A percentile compares a stretch with the other conserved stretches of the same genome.
Evolutionary conservation across 2,888 invertebrate genomes (phyloP).

Genomic region (Ophioninae sp.): DNA sequence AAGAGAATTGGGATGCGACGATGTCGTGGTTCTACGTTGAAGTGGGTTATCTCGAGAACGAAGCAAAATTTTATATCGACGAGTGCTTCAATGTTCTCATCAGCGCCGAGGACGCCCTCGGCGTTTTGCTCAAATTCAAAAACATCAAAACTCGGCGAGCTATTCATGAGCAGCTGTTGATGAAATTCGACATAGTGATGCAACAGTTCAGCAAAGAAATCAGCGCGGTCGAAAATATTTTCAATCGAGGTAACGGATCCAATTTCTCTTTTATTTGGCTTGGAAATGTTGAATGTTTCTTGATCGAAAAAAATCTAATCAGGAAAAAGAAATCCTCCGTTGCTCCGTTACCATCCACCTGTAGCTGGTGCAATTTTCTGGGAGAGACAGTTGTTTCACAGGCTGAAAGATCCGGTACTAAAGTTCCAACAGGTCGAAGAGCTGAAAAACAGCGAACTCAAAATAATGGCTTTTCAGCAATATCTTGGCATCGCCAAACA

Average conservation of each 20-base stretch:
- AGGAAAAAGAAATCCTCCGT: constrained; percentile 87
- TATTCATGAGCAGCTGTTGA: constrained; percentile 88
- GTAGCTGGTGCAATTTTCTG: constrained; percentile 93
- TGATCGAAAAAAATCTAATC: constrained; percentile 58
- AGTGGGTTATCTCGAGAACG: constrained; percentile 88
- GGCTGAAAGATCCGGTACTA: constrained; percentile 90
- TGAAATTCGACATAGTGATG: constrained; percentile 92
- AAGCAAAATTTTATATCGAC: constrained; percentile 92
- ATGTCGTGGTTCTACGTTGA: constrained; percentile 90
- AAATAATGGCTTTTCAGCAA: constrained; percentile 89
- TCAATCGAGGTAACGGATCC: constrained; percentile 82
- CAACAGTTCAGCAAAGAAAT: constrained; percentile 93
- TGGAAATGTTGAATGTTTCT: constrained; percentile 3
- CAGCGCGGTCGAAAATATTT: constrained; percentile 86
- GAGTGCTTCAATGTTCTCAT: constrained; percentile 91
- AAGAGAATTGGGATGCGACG: constrained; percentile 93
- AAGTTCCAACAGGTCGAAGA: constrained; percentile 89
- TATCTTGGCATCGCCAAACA: constrained; percentile 89
- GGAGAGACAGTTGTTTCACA: constrained; percentile 90
- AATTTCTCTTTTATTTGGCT: not conserved
- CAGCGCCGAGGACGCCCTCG: constrained; percentile 91
- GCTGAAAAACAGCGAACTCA: constrained; percentile 87
- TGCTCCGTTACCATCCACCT: constrained; percentile 89
- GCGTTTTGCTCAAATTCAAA: constrained; percentile 90
- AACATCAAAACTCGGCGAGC: constrained; percentile 89